Evolutionary conservation across 2,888 invertebrate species (phyloP).

Genomic region (Himalopsyche tibetana): DNA sequence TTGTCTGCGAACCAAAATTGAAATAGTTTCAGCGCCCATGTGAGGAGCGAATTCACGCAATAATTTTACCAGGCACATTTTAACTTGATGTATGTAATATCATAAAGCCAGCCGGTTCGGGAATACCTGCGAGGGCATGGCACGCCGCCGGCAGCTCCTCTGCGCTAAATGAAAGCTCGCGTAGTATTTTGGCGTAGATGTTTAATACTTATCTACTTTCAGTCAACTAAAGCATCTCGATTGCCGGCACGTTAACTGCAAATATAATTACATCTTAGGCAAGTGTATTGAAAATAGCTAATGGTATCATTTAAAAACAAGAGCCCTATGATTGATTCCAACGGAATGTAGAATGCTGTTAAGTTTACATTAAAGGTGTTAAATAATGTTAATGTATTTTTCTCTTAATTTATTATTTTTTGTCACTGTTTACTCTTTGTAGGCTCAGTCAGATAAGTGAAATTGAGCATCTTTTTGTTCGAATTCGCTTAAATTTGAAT

Average conservation of each 20-base stretch:
- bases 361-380: no score
- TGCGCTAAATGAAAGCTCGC: not conserved
- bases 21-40: slow-evolving; percentile 4
- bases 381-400: no score
- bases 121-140: slow-evolving; percentile 7
- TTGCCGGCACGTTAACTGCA: not conserved
- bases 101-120: not conserved
- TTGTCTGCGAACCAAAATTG: slow-evolving; percentile 2
- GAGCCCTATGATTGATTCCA: no score
- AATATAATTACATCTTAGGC: not conserved
- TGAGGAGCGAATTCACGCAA: not conserved
- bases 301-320: not conserved
- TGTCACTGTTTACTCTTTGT: no score
- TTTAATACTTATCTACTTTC: not conserved
- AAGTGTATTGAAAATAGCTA: not conserved
- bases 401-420: no score
- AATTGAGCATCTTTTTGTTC: no score
- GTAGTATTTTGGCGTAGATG: not conserved
- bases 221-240: not conserved
- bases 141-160: not conserved
- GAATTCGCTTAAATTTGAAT: no score
- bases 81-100: slow-evolving; percentile 16
- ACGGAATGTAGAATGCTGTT: no score
- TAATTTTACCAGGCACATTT: slow-evolving; percentile 9
- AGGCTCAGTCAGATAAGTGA: no score